Percentiles rank a stretch among this genome's conserved stretches.
Conservation (phyloP, 2,888 invertebrate genomes). For the Sinhomidia bicolor region DNA sequence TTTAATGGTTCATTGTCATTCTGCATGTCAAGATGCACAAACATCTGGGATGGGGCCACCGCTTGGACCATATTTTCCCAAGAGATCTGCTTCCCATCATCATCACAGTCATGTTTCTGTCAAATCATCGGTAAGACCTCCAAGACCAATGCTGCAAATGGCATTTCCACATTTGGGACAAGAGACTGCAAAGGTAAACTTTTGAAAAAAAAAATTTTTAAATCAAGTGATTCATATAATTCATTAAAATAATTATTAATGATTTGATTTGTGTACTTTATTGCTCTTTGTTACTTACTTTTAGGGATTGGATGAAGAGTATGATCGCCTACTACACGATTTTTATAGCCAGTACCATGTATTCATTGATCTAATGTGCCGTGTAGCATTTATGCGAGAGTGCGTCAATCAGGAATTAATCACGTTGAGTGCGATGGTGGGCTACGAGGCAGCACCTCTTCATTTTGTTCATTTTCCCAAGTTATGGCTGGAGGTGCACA, state of each 20-base stretch:
- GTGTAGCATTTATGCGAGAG: constrained; percentile 94
- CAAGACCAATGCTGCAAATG: constrained; percentile 92
- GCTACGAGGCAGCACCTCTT: constrained; percentile 93
- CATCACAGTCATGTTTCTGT: constrained; percentile 84
- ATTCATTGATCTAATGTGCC: constrained; percentile 92
- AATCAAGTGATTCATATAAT: background rate
- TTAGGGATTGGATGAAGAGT: constrained; percentile 89
- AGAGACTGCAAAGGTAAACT: constrained; percentile 85
- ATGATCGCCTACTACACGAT: constrained; percentile 88
- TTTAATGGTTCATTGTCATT: constrained; percentile 91
- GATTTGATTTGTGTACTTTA: too few relatives aligned
- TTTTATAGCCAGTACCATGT: constrained; percentile 95
- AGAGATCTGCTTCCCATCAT: constrained; percentile 81
- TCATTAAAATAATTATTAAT: too few relatives aligned
- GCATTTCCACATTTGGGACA: constrained; percentile 89
- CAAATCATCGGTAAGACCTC: constrained; percentile 87
- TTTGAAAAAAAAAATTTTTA: background rate
- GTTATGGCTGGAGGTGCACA: constrained; percentile 94
- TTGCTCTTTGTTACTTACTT: constrained; percentile 79
- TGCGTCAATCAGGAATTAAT: constrained; percentile 93
- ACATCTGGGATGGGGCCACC: constrained; percentile 84
- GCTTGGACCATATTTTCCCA: constrained; percentile 89
- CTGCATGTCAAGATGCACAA: constrained; percentile 88
- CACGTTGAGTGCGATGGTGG: constrained; percentile 93
- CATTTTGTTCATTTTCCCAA: constrained; percentile 95